Conservation (phyloP, 2,113 vertebrate genomes). For the Melanostigma gelatinosum region DNA sequence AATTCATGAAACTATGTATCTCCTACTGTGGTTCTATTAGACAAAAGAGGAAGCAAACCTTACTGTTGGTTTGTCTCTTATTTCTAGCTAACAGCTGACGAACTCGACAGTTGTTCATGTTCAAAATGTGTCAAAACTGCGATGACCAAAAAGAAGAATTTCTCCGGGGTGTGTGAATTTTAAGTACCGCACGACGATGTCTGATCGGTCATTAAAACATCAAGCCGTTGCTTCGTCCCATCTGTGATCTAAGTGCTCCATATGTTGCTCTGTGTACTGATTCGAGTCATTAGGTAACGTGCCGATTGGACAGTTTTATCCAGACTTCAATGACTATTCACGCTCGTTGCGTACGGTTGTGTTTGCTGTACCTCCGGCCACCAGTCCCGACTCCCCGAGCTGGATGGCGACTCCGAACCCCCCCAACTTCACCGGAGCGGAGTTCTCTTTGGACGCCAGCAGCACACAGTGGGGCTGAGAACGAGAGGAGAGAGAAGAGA, state of each 20-base stretch:
- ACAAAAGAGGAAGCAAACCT: constrained; percentile 7
- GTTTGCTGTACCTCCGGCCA: constrained; percentile 92
- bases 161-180: no score
- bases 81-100: background rate
- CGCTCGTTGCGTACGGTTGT: background rate
- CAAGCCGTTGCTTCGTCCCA: no score
- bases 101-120: background rate
- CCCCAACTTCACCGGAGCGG: constrained; percentile 97
- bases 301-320: no score
- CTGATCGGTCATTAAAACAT: no score
- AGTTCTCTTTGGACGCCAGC: constrained; percentile 98
- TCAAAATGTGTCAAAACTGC: background rate
- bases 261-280: no score
- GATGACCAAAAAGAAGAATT: no score
- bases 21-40: background rate
- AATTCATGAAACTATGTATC: background rate
- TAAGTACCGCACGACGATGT: no score
- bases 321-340: no score
- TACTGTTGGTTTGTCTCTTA: background rate
- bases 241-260: no score
- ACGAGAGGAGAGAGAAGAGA: background rate
- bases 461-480: constrained; percentile 75
- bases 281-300: no score
- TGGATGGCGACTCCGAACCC: constrained; percentile 99
- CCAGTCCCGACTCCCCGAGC: constrained; percentile 96